Evolutionary conservation across 2,888 invertebrate genomes (phyloP), one percentile per base, ranked within the genome.

Genomic region (Melitaea athalia): DNA sequence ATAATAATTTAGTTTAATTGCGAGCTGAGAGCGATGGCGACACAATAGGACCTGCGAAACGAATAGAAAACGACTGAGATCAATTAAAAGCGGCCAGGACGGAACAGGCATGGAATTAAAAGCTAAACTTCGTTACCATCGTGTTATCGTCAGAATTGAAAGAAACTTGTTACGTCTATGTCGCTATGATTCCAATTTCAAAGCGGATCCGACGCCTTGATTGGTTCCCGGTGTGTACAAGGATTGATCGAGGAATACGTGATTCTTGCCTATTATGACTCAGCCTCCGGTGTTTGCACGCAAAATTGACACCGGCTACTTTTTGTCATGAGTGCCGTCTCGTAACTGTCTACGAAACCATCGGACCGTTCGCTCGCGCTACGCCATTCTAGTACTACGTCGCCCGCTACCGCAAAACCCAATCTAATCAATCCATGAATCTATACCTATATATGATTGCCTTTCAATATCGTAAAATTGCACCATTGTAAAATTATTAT

Each of bases 151-250:
- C 83, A 84, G 81, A 85, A 88, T 87, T 86, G 89, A 88, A 90
- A 91, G 89, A 89, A 91, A 90, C 90, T 89, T 89, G 91, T 91
- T 91, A 88, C 84, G 83, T 84, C 84, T 86, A 85, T 78, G 81
- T 78, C 78, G 81, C 84, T 86, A 88, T 89, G 89, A 90, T 91
- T 91, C 84, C 89, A 91, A 91, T 91, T 91, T 88, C 83, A 86
- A 87, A 90, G 85, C 89, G 89, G 89, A 91, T 89, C 85, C 83
- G 79, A 81, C 78, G 78, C 81, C 85, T 87, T 92, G 91, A 92
- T 92, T 92, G 91, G 88, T 85, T 88, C 83, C 81, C 80, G 83
- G 80, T 77, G 79, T 80, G 80, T 79, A 79, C 81, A 82, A 79
- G 80, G 79, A 80, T 79, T 81, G 78, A 81, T 83, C 79, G 82